Evolutionary conservation across 2,113 vertebrate genomes (phyloP), one percentile per base, ranked within the genome.

Genomic region (Labrus mixtus): DNA sequence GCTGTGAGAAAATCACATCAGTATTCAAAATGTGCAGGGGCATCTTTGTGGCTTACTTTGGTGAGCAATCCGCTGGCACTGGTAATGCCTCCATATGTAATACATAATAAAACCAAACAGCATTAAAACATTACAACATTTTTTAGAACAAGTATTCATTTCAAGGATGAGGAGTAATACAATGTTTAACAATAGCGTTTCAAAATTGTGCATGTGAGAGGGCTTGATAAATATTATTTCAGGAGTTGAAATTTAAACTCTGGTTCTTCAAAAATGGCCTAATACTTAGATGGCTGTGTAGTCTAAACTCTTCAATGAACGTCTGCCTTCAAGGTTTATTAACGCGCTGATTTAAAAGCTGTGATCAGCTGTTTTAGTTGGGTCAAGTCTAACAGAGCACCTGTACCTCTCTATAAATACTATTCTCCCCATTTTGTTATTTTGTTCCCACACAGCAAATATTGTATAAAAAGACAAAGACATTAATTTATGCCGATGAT

Each of bases 381-480:
- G 48, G 15, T 54, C 29, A 54, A 13, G 43, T 45, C 43, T n/a
- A n/a, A n/a, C n/a, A n/a, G n/a, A n/a, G n/a, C n/a, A n/a, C n/a
- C n/a, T n/a, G n/a, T n/a, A n/a, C n/a, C n/a, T n/a, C n/a, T n/a
- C n/a, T n/a, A n/a, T n/a, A n/a, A n/a, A n/a, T n/a, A n/a, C 13
- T 16, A 17, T 23, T 39, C 58, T 50, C 37, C 23, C 43, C 12
- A 50, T 57, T 48, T 45, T n/a, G 3, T 23, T 62, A 50, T 57
- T 48, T 45, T n/a, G 3, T 23, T 62, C 68, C 74, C 41, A 68
- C 10, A 53, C 3, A 72, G 45, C 48, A 85, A 56, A 55, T 29
- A 58, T 62, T 59, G 33, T 72, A 87, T 73, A 78, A 73, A 86
- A 60, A 23, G 37, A 79, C 15, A 77, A 41, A 58, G n/a, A 78